Conservation (phyloP, 2,797 vertebrate genomes). For the Gallinago solitaria region DNA sequence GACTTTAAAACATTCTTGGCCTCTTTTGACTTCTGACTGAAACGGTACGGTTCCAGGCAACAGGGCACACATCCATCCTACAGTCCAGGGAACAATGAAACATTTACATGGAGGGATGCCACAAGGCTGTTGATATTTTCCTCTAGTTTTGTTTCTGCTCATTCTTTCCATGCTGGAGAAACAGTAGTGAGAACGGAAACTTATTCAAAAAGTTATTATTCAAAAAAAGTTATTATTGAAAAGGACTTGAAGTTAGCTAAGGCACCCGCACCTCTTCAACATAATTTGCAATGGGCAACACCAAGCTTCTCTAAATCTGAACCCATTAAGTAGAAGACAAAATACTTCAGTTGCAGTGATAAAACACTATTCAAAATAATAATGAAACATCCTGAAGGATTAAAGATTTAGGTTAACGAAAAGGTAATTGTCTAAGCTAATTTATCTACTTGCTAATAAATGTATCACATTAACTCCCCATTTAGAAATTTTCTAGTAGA, state of each 20-base stretch:
- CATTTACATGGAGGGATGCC: neutral
- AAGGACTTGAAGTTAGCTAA: neutral
- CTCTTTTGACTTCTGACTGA: neutral
- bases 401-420: neutral
- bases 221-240: no score
- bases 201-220: neutral
- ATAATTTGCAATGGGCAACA: neutral
- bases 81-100: neutral
- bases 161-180: neutral
- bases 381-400: neutral
- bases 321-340: neutral
- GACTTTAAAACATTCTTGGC: neutral
- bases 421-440: neutral
- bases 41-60: neutral
- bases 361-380: neutral
- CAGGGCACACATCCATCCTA: neutral
- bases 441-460: neutral
- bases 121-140: neutral
- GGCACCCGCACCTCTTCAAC: neutral
- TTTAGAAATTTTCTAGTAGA: neutral
- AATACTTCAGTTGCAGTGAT: neutral
- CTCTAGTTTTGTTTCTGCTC: neutral
- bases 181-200: neutral
- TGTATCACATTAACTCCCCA: rapidly evolving
- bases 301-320: neutral